These are phyloP conservation scores for Prunella strophiata DNA, from an alignment of 2,797 vertebrate genomes.

Conservation along the genomic window DNA sequence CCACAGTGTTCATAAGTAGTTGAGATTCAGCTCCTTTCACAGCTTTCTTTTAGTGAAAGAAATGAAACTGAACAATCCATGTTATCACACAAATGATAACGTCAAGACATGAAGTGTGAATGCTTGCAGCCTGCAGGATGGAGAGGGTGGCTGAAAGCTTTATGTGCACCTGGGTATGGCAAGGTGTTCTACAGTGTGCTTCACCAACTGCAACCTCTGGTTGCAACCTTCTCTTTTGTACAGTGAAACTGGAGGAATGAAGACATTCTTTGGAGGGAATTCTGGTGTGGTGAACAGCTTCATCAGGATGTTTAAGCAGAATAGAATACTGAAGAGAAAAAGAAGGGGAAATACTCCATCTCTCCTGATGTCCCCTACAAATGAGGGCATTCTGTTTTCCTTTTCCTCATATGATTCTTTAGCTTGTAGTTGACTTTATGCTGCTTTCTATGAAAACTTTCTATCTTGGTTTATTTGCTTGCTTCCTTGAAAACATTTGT, in stretches of 20 bases:
- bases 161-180: background rate
- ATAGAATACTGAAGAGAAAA: background rate
- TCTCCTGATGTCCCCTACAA: background rate
- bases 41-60: background rate
- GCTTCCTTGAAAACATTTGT: background rate
- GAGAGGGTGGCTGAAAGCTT: background rate
- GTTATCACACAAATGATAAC: background rate
- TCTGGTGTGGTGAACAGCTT: background rate
- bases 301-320: background rate
- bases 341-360: background rate
- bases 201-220: background rate
- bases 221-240: background rate
- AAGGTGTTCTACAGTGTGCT: background rate
- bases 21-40: background rate
- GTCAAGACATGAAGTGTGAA: background rate
- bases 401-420: background rate
- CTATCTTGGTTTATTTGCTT: background rate
- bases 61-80: background rate
- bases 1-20: background rate
- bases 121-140: fast-evolving
- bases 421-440: background rate
- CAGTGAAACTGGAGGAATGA: background rate
- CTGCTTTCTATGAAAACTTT: background rate
- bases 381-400: background rate
- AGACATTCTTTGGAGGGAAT: background rate